Base-by-base conservation (phyloP, 92 coral and sea anemone genomes). In the Blastomussa wellsi region DNA sequence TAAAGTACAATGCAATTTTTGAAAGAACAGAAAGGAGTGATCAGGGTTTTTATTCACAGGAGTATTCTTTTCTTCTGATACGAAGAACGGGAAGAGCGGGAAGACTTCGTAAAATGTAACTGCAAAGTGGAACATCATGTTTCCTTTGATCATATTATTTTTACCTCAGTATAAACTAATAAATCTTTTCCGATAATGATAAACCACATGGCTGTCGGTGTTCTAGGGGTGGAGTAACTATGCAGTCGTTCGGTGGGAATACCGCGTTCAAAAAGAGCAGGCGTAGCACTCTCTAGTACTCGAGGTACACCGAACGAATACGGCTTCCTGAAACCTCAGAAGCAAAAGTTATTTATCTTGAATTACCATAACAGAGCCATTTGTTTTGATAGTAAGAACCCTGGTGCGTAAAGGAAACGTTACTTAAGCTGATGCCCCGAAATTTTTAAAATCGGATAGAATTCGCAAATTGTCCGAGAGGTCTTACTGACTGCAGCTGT, bases 1-100 rank as follows among this genome's bases (percentile, higher is more conserved):
- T 65, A 79, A 79, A 36, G 15, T 65, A 78, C 53, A 78, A 78
- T 78, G 62, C 20, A 57, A 62, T 9, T 0, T 62, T 55, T 57
- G 39, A 68, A 68, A 16, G 39, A 35, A 32, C 19, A 68, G 12
- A 22, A 38, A n/a, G n/a, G 38, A 31, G 41, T 28, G 75, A 31
- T 44, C 31, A 67, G 75, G 31, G 44, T 80, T 66, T 75, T 67
- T 20, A 24, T 42, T 64, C 59, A 9, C 74, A 65, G 4, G 47
- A 44, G 44, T 14, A 65, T 42, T 41, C 4, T 65, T 29, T 31
- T 35, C 29, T 66, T 8, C 20, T 29, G n/a, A 36, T 4, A 70
- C 41, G 75, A 70, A 70, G 48, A 70, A 70, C 31, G 14, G n/a
- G n/a, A 33, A 31, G n/a, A 66, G 72, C 74, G 41, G 26, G 53